Percentiles rank a stretch among this genome's conserved stretches.
These are phyloP conservation scores for Sarcophaga rosellei DNA, from an alignment of 2,888 invertebrate genomes.

Conservation along the genomic window DNA sequence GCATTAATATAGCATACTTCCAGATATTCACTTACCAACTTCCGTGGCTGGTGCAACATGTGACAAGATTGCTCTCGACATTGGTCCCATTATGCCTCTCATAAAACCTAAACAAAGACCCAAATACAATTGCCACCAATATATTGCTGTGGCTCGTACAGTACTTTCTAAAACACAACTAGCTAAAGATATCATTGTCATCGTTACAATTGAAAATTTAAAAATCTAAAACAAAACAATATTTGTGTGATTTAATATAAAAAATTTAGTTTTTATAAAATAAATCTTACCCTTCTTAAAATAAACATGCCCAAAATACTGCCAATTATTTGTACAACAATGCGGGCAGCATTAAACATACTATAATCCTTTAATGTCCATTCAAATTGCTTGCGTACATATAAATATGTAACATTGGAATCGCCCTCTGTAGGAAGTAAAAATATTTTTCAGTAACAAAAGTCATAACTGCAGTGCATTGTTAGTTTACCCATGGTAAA, in stretches of 20 bases:
- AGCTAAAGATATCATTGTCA: constrained; percentile 77
- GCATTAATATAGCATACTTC: too few relatives aligned
- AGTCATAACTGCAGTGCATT: neutral
- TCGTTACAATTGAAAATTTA: constrained; percentile 76
- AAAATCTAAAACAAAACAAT: constrained; percentile 70
- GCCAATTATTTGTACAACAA: constrained; percentile 83
- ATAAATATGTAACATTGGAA: constrained; percentile 82
- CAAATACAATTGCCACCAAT: constrained; percentile 78
- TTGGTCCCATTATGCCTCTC: constrained; percentile 78
- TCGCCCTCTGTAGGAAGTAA: constrained; percentile 75
- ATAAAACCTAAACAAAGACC: constrained; percentile 77
- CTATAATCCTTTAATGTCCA: constrained; percentile 79
- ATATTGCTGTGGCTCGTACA: constrained; percentile 78
- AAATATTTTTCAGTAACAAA: neutral
- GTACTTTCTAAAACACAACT: constrained; percentile 78
- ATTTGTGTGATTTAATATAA: neutral
- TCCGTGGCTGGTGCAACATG: constrained; percentile 78
- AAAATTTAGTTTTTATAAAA: neutral
- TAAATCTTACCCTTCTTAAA: constrained; percentile 81
- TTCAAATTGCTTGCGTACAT: constrained; percentile 78
- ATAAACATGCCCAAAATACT: constrained; percentile 84
- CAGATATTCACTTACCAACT: constrained; percentile 77
- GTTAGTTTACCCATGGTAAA: constrained; percentile 76
- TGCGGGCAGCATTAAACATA: constrained; percentile 81
- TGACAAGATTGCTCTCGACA: constrained; percentile 80